Base-by-base conservation (phyloP, 2,888 invertebrate genomes). In the Crossocerus cetratus region DNA sequence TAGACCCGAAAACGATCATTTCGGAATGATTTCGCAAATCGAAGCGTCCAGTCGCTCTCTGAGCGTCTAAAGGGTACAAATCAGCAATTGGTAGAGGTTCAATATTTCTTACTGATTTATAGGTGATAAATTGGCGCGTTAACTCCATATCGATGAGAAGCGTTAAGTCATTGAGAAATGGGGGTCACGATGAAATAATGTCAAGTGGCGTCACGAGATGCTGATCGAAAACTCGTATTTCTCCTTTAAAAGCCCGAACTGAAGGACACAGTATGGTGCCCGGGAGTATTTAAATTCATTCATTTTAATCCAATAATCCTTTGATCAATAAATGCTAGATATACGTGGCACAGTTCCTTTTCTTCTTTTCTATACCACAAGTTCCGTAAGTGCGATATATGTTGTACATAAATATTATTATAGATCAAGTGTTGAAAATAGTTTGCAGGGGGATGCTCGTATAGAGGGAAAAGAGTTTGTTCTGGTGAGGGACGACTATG, bases 191-290 rank as follows among this genome's bases (percentile, higher is more conserved):
- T 55, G 62, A 71, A 74, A 79, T 77, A 74, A 73, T 73, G 77
- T 79, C 77, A 79, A 79, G 76, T 70, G 63, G 66, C 53, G 64
- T 58, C 60, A 76, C 73, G 76, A 78, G 66, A 70, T 64, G 75
- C 68, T 62, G 78, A 70, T 78, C 70, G 72, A 72, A 62, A 59
- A 65, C 68, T 55, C 65, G 61, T 44, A 43, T 74, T 72, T 78
- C 56, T 44, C 68, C 65, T 49, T 32, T 49, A 16, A 14, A 49
- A 49, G 49, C 14, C 14, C 14, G 16, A 49, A 49, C 14, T 16
- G 16, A 49, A n/a, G 14, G 14, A n/a, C 49, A n/a, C 14, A 49
- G 14, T 32, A 32, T 32, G n/a, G n/a, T n/a, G 32, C 32, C 5
- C 5, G 32, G 11, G 32, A 11, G 8, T 3, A 32, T 32, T 32